Base-by-base conservation (phyloP, 2,888 invertebrate species). In the Leptarthrus brevirostris region DNA sequence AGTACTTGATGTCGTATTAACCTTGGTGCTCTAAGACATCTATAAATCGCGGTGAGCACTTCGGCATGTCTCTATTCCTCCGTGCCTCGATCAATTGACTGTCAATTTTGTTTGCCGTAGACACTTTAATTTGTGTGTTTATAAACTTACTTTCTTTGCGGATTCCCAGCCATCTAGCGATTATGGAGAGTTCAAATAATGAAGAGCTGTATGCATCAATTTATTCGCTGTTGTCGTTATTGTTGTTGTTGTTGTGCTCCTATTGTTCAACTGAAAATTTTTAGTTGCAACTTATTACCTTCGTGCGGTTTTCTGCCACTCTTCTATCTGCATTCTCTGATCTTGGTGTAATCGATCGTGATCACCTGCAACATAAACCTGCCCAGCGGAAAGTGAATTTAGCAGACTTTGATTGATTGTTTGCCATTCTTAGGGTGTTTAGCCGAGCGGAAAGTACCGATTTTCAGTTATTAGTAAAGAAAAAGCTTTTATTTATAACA, bases 121-220 rank as follows among this genome's bases (percentile, higher is more conserved):
- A 74, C 74, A 72, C 72, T 74, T 74, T 72, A 74, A 74, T 74
- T 74, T 72, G 74, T 66, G 49, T 53, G 52, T 44, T 64, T 64
- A 64, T 64, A 64, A 47, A 64, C 24, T 61, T 36, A 61, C 61
- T 61, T 40, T 40, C 36, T 34, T 34, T 40, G 61, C 61, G 18
- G 49, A 40, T 6, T 40, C 40, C n/a, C 26, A 30, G 54, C 54
- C 26, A 34, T 18, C n/a, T 36, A 58, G 16, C 58, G 58, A 58
- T 58, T 36, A 58, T 44, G 44, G 52, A 1, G 30, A 34, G 49
- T 8, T 16, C 49, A 20, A 30, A 52, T 69, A 69, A 69, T 69
- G 52, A 69, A 52, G 69, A 69, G 69, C 20, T 54, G 26, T n/a
- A 49, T 22, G 20, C 69, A 52, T 49, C 69, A 52, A 69, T 69